Percentiles rank a stretch among this genome's conserved stretches.
Evolutionary conservation across 2,888 invertebrate genomes (phyloP).

Genomic region (Archips xylosteana): DNA sequence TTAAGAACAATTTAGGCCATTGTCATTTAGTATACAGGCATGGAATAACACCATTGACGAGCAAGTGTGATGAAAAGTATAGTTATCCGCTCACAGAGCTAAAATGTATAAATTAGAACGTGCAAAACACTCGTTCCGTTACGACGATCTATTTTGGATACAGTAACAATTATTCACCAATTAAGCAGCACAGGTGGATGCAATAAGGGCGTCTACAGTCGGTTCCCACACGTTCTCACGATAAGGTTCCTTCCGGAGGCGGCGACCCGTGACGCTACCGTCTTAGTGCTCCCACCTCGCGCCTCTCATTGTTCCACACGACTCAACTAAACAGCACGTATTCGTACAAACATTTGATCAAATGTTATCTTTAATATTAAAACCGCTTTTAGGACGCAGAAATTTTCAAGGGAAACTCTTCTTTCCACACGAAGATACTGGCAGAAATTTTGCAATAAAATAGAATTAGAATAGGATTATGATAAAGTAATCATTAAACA

Average conservation of each 20-base stretch:
- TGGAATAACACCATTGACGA: no score
- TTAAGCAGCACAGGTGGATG: conserved; percentile 61
- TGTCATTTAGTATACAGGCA: no score
- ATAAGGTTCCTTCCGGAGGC: conserved; percentile 78
- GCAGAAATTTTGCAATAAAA: no score
- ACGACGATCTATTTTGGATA: conserved; percentile 16
- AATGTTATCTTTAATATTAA: conserved; percentile 1
- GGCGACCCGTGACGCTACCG: conserved; percentile 82
- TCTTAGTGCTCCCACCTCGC: conserved; percentile 64
- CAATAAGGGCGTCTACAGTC: conserved; percentile 58
- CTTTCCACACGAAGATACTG: no score
- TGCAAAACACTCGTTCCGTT: conserved; percentile 1
- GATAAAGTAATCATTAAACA: no score
- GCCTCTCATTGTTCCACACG: conserved; percentile 65
- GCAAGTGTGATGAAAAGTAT: no score
- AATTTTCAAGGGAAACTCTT: no score
- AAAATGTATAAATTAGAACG: background rate
- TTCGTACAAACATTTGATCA: conserved; percentile 23
- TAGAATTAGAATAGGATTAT: no score
- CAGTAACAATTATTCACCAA: conserved; percentile 36
- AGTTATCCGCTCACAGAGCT: background rate
- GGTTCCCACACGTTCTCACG: conserved; percentile 69
- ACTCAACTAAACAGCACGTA: conserved; percentile 4
- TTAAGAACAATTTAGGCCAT: no score
- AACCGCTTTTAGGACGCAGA: no score